Conservation (phyloP, 2,888 invertebrate species). For the Pyrrhia umbra region DNA sequence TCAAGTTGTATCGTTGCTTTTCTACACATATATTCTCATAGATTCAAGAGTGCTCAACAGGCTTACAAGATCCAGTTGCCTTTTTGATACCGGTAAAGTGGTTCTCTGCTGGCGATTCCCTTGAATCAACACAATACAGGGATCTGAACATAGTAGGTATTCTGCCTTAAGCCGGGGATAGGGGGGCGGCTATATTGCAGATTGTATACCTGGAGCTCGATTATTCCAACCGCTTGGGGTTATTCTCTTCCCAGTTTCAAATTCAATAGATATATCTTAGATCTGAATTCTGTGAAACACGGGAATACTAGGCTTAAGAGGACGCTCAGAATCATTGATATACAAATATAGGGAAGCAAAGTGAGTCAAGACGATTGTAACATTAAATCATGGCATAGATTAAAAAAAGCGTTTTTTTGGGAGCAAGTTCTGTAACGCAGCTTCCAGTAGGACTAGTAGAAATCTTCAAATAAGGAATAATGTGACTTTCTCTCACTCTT, state of each 20-base stretch:
- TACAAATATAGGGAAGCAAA: neutral
- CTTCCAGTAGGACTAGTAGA: too few species aligned
- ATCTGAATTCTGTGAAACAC: neutral
- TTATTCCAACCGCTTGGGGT: neutral
- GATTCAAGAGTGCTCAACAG: neutral
- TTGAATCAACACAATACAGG: neutral
- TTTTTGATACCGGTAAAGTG: constrained; percentile 17
- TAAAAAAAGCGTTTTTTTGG: too few species aligned
- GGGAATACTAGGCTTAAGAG: neutral
- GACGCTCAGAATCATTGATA: neutral
- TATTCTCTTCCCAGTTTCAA: constrained; percentile 15
- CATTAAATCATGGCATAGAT: too few species aligned
- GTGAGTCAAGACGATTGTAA: too few species aligned
- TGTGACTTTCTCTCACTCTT: too few species aligned
- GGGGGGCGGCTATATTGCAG: neutral
- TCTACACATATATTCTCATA: neutral
- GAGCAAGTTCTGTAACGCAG: too few species aligned
- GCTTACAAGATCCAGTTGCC: constrained; percentile 3
- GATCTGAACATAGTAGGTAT: neutral
- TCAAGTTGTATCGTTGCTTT: neutral
- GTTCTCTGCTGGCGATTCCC: neutral
- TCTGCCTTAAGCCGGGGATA: neutral
- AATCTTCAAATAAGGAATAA: too few species aligned
- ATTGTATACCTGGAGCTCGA: constrained; percentile 4
- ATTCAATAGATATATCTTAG: constrained; percentile 15